Base-by-base conservation (phyloP, 1,140 invertebrate species). In the Drosophila pseudoobscura region DNA sequence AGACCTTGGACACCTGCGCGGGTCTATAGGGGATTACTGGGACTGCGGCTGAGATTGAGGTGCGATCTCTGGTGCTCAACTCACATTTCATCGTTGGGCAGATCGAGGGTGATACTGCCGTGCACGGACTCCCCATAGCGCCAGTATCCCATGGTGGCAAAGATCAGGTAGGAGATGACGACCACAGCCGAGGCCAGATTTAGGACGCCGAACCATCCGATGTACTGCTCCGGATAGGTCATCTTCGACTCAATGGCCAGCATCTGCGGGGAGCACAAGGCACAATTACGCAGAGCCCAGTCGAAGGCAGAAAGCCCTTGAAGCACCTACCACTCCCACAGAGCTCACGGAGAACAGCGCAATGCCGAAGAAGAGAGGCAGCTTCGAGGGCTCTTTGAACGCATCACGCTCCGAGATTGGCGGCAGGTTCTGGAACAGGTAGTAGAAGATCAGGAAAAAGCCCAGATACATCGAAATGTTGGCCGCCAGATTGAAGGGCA, bases 141-240 rank as follows among this genome's bases (percentile, higher is more conserved):
- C 79, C 79, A 82, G 31, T 62, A 82, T 2, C 79, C 79, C n/a
- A 77, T 35, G 2, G 80, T 17, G 0, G 78, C 79, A 11, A 82
- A 73, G 4, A 41, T 1, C 0, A 35, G 2, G 41, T 77, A 57
- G 0, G 62, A 56, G 3, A 65, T 0, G 1, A 61, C 6, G 2
- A 82, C 46, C 6, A 70, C 6, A 0, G n/a, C 1, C 0, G 52
- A 8, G 8, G 44, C 70, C 1, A 51, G 7, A 13, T 39, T 59
- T 1, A 82, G 41, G 5, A 74, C 17, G 8, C 78, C 78, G 9
- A 39, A 49, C 15, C 51, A 69, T 0, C 73, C 69, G 3, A 70
- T 7, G 44, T 65, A 80, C 13, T 61, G 11, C 3, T 24, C 41
- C 0, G 78, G 78, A 6, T 61, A 43, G 0, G 43, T 41, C 78